Evolutionary conservation across 2,113 vertebrate genomes (phyloP).

Genomic region (Montifringilla adamsi): DNA sequence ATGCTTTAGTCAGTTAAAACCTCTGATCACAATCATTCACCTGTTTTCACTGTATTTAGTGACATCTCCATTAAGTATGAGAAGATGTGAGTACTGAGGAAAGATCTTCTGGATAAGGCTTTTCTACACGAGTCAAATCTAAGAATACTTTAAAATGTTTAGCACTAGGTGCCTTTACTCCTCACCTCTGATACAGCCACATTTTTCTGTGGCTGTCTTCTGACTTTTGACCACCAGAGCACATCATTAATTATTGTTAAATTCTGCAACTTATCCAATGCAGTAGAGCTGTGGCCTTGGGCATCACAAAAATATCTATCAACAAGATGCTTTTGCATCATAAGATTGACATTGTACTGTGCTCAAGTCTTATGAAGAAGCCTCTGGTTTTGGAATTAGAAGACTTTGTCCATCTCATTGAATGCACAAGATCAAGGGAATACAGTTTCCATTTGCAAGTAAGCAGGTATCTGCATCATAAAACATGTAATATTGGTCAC

Average conservation of each 20-base stretch:
- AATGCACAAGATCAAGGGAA: background rate
- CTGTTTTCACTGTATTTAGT: background rate
- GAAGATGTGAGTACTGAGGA: background rate
- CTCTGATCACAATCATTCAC: background rate
- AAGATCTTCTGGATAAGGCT: background rate
- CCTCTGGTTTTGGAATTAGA: background rate
- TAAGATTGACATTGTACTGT: background rate
- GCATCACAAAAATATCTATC: background rate
- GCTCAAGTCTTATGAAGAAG: background rate
- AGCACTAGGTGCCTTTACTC: background rate
- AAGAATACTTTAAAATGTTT: background rate
- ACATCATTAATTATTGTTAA: background rate
- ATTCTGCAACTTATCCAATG: background rate
- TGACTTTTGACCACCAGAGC: background rate
- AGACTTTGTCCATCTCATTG: background rate
- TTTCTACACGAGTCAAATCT: background rate
- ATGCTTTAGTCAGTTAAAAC: background rate
- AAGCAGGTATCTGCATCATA: background rate
- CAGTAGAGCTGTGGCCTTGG: background rate
- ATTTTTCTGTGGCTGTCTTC: background rate
- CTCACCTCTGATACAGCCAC: background rate
- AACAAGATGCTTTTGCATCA: background rate
- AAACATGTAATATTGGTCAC: background rate
- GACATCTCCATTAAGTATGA: background rate
- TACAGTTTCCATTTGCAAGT: background rate